Percentiles rank a stretch among this genome's conserved stretches.
phyloP scores from a whole-genome alignment of 2,797 vertebrate species.

The Hemibagrus guttatus region DNA sequence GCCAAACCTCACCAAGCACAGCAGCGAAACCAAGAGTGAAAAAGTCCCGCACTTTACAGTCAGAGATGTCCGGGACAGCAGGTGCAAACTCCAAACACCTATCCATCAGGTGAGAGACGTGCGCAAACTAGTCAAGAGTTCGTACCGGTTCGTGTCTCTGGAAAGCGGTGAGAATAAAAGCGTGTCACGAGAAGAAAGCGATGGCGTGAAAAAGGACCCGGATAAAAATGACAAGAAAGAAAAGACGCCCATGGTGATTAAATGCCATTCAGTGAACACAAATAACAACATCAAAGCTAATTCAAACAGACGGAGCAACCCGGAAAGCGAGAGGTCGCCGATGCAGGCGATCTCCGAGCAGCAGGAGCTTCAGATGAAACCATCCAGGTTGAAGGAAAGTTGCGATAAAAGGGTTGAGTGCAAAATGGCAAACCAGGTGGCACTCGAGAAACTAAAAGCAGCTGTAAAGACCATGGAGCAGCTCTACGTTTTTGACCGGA shows the following conservation, averaged over 20 bases:
- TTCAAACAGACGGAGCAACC: conserved; percentile 30
- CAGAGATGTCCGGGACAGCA: conserved; percentile 86
- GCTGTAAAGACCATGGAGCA: conserved; percentile 97
- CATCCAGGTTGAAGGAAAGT: not conserved
- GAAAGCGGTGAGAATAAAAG: conserved; percentile 70
- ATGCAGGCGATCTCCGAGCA: not conserved
- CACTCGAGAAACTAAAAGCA: conserved; percentile 91
- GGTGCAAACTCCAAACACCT: conserved; percentile 83
- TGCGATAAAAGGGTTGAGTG: conserved; percentile 63
- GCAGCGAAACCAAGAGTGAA: conserved; percentile 72
- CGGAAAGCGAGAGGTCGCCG: conserved; percentile 52
- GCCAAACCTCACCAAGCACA: conserved; percentile 78
- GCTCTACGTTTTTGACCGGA: conserved; percentile 89
- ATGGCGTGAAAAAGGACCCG: conserved; percentile 68
- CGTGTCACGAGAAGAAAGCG: conserved; percentile 69
- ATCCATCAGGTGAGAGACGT: conserved; percentile 96
- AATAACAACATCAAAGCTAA: conserved; percentile 58
- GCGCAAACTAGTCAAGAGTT: conserved; percentile 92
- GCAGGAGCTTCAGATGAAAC: conserved; percentile 12
- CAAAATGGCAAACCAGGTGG: conserved; percentile 78
- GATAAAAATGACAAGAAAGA: conserved; percentile 58
- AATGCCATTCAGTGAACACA: conserved; percentile 87
- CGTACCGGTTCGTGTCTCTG: conserved; percentile 82
- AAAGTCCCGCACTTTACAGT: conserved; percentile 90
- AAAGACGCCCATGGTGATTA: conserved; percentile 86